A percentile compares a stretch with the other conserved stretches of the same genome.
Conservation (phyloP, 2,888 invertebrate genomes). For the Lithosia quadra region DNA sequence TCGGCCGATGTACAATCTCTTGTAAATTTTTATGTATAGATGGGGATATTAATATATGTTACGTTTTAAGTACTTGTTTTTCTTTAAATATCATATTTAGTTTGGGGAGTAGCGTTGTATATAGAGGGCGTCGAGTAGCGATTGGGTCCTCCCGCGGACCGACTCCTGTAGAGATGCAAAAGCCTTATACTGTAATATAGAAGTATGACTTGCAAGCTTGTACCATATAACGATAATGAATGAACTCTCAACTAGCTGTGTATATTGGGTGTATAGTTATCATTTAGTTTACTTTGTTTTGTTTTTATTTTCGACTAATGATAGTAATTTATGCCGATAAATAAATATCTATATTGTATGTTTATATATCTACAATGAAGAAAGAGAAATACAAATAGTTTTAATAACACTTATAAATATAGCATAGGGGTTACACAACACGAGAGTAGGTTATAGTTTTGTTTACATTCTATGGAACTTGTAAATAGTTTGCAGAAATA, state of each 20-base stretch:
- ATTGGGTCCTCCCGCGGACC: slow-evolving; percentile 55
- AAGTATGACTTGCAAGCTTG: slow-evolving; percentile 75
- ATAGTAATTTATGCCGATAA: slow-evolving; percentile 85
- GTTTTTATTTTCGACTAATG: slow-evolving; percentile 80
- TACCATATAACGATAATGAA: slow-evolving; percentile 79
- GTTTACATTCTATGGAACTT: slow-evolving; percentile 81
- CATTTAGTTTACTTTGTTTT: slow-evolving; percentile 76
- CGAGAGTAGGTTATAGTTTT: slow-evolving; percentile 82
- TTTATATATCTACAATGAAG: slow-evolving; percentile 76
- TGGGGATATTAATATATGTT: slow-evolving; percentile 85
- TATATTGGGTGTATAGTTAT: slow-evolving; percentile 87
- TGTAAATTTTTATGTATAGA: slow-evolving; percentile 85
- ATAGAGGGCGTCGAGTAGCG: slow-evolving; percentile 63
- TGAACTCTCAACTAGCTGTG: slow-evolving; percentile 81
- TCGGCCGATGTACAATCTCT: slow-evolving; percentile 80
- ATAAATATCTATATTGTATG: slow-evolving; percentile 81
- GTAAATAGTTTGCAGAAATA: slow-evolving; percentile 84
- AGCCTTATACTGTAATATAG: slow-evolving; percentile 83
- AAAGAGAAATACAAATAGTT: slow-evolving; percentile 85
- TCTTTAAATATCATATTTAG: slow-evolving; percentile 62
- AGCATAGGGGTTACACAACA: slow-evolving; percentile 83
- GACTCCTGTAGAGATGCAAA: slow-evolving; percentile 72
- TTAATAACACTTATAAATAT: slow-evolving; percentile 84
- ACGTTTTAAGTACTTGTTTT: slow-evolving; percentile 72
- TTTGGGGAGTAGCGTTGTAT: slow-evolving; percentile 66